These are phyloP conservation scores for Porphyrio hochstetteri DNA, from an alignment of 2,113 vertebrate genomes.

Conservation along the genomic window DNA sequence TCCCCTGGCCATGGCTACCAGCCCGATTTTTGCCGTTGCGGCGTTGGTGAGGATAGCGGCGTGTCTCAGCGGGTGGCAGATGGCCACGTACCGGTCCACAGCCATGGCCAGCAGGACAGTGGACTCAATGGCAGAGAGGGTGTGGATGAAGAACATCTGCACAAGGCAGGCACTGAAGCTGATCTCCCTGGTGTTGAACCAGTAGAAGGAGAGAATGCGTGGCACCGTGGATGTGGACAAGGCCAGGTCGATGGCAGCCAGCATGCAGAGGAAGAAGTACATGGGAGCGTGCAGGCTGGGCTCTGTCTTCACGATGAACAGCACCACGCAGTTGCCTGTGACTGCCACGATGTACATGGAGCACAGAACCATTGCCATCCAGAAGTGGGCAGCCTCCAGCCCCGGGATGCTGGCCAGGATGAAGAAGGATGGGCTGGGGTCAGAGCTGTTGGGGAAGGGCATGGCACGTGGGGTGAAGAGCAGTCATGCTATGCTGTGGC, in stretches of 20 bases:
- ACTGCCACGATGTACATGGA: constrained; percentile 25
- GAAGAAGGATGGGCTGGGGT: constrained; percentile 32
- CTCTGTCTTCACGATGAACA: constrained; percentile 50
- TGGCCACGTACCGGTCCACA: constrained; percentile 68
- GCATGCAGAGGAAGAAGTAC: constrained; percentile 71
- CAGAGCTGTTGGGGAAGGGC: constrained; percentile 48
- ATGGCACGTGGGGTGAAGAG: not conserved
- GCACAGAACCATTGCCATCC: constrained; percentile 61
- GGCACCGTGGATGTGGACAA: constrained; percentile 62
- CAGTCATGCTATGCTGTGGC: not conserved
- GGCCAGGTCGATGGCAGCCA: constrained; percentile 65
- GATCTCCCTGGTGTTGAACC: constrained; percentile 56
- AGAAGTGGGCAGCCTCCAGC: constrained; percentile 30
- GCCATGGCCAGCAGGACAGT: constrained; percentile 73
- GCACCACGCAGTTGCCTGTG: constrained; percentile 41
- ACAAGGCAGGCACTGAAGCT: constrained; percentile 57
- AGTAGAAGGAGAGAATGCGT: constrained; percentile 67
- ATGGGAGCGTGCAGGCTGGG: constrained; percentile 67
- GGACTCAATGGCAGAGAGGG: constrained; percentile 66
- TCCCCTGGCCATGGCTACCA: constrained; percentile 23
- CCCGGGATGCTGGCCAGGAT: constrained; percentile 57
- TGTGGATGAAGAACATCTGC: constrained; percentile 74
- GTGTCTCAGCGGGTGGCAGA: constrained; percentile 67
- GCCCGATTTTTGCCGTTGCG: not conserved
- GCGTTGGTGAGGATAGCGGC: constrained; percentile 36